Conservation (phyloP, 2,113 vertebrate genomes). For the Ictalurus furcatus region DNA sequence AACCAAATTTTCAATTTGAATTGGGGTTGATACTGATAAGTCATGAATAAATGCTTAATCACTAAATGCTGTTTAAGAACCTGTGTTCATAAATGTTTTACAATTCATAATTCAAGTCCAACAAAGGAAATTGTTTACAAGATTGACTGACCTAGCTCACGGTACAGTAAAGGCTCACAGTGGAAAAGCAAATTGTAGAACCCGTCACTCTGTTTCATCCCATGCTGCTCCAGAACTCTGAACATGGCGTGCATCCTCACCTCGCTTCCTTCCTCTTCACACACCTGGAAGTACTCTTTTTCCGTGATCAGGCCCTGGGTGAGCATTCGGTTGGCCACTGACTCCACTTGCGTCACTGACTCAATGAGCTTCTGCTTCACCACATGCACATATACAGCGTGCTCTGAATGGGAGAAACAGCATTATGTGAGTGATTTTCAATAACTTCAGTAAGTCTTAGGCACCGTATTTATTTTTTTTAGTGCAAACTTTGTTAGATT, state of each 20-base stretch:
- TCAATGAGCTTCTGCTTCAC: slow-evolving; percentile 17
- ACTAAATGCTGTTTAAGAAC: background rate
- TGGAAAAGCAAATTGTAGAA: slow-evolving; percentile 25
- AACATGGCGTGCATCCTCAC: slow-evolving; percentile 2
- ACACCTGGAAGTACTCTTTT: slow-evolving; percentile 32
- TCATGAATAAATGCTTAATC: background rate
- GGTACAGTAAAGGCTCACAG: slow-evolving; percentile 39
- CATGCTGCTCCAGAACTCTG: slow-evolving; percentile 3
- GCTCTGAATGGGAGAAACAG: slow-evolving; percentile 19
- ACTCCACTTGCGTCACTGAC: slow-evolving; percentile 8
- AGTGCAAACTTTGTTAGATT: too few species aligned
- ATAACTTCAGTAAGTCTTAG: too few species aligned
- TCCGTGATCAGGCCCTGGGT: slow-evolving; percentile 19
- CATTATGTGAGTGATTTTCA: background rate
- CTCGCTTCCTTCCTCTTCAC: background rate
- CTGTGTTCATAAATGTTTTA: background rate
- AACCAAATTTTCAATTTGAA: background rate
- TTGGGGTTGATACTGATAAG: background rate
- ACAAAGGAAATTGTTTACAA: background rate
- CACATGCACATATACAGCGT: background rate
- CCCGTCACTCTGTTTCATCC: slow-evolving; percentile 6
- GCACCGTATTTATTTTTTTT: background rate
- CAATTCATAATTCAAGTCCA: background rate
- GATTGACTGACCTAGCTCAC: slow-evolving; percentile 33
- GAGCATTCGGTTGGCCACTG: slow-evolving; percentile 22